Base-by-base conservation (phyloP, 2,888 invertebrate genomes). In the Ophion ventricosus region DNA sequence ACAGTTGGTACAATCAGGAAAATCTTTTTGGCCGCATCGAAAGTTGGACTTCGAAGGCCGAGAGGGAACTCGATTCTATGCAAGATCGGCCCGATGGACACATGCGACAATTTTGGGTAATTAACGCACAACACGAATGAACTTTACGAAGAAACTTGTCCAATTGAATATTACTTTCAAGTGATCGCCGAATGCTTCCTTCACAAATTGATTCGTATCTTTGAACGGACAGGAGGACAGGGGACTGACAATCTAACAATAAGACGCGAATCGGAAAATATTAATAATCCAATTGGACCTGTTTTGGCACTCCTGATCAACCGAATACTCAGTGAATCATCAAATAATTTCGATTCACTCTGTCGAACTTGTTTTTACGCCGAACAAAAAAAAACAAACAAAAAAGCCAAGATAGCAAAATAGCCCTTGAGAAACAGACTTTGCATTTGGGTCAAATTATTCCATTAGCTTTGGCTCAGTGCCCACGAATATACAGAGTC, bases 21-120 rank as follows among this genome's bases (percentile, higher is more conserved):
- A 94, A 95, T 80, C 94, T 97, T 70, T 95, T 96, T 11, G 96
- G 97, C 87, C 96, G 96, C 89, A 94, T 97, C 74, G 97, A 97
- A 91, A 94, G 94, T 63, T 98, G 97, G 96, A 95, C 98, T 92
- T 95, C 95, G 85, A 95, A 95, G 76, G 96, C 97, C 0, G 97
- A 97, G 88, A 95, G 95, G 75, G 96, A 97, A 91, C 93, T 97
- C 67, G 94, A 95, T 82, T 94, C 95, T 35, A 95, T 97, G 56
- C 94, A 95, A 79, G 94, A 95, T 80, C 95, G 96, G 0, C 94
- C 95, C 14, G 96, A 96, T 84, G 96, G 96, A 75, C 96, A 97
- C 89, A 96, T 97, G 93, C 95, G 97, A 87, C 96, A 97, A 88
- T 98, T 97, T 94, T 98, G 98, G 97, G 95, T 95, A 92, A 93